These are phyloP conservation scores for Cylindroiulus punctatus DNA, from an alignment of 2,888 invertebrate genomes.

Conservation along the genomic window DNA sequence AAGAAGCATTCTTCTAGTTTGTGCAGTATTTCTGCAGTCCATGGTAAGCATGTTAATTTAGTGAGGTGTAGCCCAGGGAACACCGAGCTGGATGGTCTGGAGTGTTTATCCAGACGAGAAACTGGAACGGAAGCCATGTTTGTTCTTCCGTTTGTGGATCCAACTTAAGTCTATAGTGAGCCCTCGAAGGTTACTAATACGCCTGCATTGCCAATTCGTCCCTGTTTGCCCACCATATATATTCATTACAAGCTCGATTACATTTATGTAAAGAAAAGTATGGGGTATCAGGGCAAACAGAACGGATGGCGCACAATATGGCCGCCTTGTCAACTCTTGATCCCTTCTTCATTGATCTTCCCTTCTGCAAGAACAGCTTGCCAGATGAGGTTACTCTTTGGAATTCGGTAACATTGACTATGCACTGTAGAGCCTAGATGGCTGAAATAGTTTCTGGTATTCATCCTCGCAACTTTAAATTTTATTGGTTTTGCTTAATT, in stretches of 20 bases:
- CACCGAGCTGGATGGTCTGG: not conserved
- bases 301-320: slow-evolving; percentile 1
- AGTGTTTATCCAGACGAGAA: slow-evolving; percentile 30
- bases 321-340: not conserved
- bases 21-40: no score
- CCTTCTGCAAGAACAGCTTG: not conserved
- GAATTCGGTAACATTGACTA: not conserved
- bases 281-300: not conserved
- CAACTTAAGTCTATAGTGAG: slow-evolving; percentile 1
- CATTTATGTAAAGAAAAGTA: slow-evolving; percentile 38
- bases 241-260: slow-evolving; percentile 45
- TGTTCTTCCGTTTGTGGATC: slow-evolving; percentile 13
- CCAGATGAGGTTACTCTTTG: not conserved
- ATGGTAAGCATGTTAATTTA: not conserved
- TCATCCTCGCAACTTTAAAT: no score
- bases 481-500: no score
- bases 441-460: not conserved
- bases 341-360: slow-evolving; percentile 1
- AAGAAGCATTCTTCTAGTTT: no score
- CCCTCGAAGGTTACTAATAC: not conserved
- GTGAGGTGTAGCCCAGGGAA: not conserved
- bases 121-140: slow-evolving; percentile 34
- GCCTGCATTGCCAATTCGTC: not conserved
- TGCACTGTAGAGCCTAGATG: no score
- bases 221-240: slow-evolving; percentile 27